A percentile compares a stretch with the other conserved stretches of the same genome.
phyloP scores from a whole-genome alignment of 2,888 invertebrate species.

The Lordiphosa fenestrarum region DNA sequence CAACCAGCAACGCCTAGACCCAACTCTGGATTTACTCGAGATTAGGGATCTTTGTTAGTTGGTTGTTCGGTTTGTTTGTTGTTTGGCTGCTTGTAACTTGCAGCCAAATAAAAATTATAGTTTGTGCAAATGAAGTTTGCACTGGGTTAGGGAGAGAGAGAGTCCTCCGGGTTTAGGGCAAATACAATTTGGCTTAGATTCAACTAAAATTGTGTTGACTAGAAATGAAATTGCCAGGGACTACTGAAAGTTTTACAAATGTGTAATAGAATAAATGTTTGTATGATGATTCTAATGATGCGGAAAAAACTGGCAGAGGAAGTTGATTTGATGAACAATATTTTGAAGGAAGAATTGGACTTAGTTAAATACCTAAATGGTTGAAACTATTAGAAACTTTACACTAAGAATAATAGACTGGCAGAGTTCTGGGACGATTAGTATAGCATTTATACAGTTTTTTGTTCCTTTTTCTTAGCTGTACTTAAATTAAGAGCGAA shows the following conservation, averaged over 20 bases:
- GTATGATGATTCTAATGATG: slow-evolving; percentile 24
- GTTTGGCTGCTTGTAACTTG: slow-evolving; percentile 31
- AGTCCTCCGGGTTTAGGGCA: slow-evolving; percentile 18
- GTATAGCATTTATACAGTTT: too few species aligned
- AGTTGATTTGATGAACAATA: slow-evolving; percentile 1
- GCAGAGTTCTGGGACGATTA: too few species aligned
- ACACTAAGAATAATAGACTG: too few species aligned
- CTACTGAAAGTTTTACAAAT: slow-evolving; percentile 15
- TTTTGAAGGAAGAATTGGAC: too few species aligned
- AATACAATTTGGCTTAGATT: slow-evolving; percentile 23
- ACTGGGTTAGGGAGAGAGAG: slow-evolving; percentile 8
- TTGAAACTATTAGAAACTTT: too few species aligned
- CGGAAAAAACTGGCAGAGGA: slow-evolving; percentile 8
- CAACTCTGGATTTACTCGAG: slow-evolving; percentile 66
- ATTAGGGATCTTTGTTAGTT: slow-evolving; percentile 75
- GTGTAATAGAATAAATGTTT: slow-evolving; percentile 30
- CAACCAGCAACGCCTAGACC: slow-evolving; percentile 2
- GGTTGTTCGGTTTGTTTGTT: slow-evolving; percentile 44
- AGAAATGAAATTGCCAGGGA: slow-evolving; percentile 1
- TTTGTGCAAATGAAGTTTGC: slow-evolving; percentile 31
- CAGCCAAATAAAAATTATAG: slow-evolving; percentile 67
- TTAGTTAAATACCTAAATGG: too few species aligned
- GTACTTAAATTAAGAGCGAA: too few species aligned
- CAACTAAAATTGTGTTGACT: slow-evolving; percentile 18
- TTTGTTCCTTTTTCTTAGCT: too few species aligned